Evolutionary conservation across 1,140 invertebrate genomes (phyloP), one percentile per base, ranked within the genome.

Genomic region (Lethocerus indicus): DNA sequence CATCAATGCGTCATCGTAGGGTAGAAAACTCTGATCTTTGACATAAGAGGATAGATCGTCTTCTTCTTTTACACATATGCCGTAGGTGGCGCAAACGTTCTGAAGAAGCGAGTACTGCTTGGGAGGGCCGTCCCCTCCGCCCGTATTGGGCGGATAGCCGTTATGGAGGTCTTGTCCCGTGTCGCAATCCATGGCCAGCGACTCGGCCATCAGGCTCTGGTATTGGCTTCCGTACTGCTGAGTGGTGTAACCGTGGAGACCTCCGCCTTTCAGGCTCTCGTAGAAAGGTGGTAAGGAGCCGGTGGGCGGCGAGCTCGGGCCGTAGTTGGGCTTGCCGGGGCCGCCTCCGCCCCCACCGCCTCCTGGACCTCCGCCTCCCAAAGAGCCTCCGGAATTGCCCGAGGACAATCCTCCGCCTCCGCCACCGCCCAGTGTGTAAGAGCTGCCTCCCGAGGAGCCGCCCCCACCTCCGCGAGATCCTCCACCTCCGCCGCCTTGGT

Each of bases 271-370:
- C 0, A 88, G 68, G 14, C 80, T 85, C 64, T 87, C 83, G 58
- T 86, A 86, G 58, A 88, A 87, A 1, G 84, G 83, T 6, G 84
- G 84, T 40, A 88, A 61, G 32, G 81, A 83, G 0, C 81, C 83
- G 1, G 82, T 84, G 2, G 83, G 83, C 41, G 83, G 83, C 54
- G 81, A 84, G 54, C 82, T 85, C 2, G 82, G 82, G 3, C 83
- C 83, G 59, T 86, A 86, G 60, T 85, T 83, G 39, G 79, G 79
- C 21, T 81, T 71, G 1, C 71, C 71, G 35, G 50, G 42, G 3
- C 55, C 49, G 7, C 51, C 53, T 0, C 57, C 57, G 25, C 58
- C 58, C 26, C 51, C 54, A 9, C 71, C 69, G 3, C 74, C 71
- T 5, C 74, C 74, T 32, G 68, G 65, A 9, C 70, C 66, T 29